These are phyloP conservation scores for Ridgeia piscesae DNA, from an alignment of 1,140 invertebrate genomes.

Conservation along the genomic window DNA sequence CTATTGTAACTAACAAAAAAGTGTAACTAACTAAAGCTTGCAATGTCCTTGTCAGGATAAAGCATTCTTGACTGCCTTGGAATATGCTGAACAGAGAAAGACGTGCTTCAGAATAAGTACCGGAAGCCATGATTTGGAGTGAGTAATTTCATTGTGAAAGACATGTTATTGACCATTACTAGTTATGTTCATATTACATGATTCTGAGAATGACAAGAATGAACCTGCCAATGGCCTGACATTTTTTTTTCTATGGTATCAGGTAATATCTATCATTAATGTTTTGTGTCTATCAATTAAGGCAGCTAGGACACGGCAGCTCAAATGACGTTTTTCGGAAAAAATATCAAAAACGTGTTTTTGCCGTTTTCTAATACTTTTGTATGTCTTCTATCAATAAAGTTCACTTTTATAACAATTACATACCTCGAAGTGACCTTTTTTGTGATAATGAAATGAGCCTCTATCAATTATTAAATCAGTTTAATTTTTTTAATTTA, in stretches of 20 bases:
- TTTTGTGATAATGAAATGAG: background rate
- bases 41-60: constrained; percentile 41
- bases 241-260: too few species aligned
- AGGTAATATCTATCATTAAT: too few species aligned
- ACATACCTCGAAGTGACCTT: too few species aligned
- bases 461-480: too few species aligned
- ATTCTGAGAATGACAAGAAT: too few species aligned
- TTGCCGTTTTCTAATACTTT: too few species aligned
- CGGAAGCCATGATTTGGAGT: constrained; percentile 75
- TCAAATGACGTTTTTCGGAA: too few species aligned
- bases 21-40: background rate
- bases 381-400: too few species aligned
- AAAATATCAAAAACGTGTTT: too few species aligned
- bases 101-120: constrained; percentile 73
- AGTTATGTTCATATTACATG: background rate
- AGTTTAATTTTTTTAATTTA: too few species aligned
- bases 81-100: constrained; percentile 73
- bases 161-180: background rate
- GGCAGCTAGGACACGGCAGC: background rate
- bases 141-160: constrained; percentile 44
- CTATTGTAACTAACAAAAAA: background rate
- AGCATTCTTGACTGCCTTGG: constrained; percentile 74
- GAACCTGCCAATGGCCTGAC: too few species aligned
- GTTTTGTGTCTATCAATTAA: background rate
- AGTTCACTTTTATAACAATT: too few species aligned